These are phyloP conservation scores for Dolichallabes microphthalmus DNA, from an alignment of 2,113 vertebrate genomes.

Conservation along the genomic window DNA sequence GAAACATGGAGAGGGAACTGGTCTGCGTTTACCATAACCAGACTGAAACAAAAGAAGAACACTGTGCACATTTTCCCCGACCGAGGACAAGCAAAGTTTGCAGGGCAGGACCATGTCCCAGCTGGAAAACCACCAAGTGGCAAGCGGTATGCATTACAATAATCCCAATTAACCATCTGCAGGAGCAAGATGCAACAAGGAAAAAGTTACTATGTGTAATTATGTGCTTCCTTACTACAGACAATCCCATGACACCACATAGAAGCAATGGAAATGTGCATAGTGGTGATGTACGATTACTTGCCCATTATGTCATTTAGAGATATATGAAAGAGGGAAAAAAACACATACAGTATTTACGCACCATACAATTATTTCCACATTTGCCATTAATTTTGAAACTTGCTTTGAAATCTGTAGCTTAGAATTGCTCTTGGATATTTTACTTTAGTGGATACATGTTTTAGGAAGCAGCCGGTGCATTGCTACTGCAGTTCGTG, in stretches of 20 bases:
- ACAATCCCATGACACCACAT: background rate
- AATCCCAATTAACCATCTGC: background rate
- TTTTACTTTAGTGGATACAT: background rate
- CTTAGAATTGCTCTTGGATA: background rate
- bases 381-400: background rate
- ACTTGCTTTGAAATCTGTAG: background rate
- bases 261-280: background rate
- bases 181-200: background rate
- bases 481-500: background rate
- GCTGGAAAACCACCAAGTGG: conserved; percentile 88
- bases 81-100: conserved; percentile 83
- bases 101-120: conserved; percentile 79
- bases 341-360: background rate
- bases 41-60: conserved; percentile 72
- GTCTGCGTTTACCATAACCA: conserved; percentile 77
- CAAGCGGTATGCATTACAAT: conserved; percentile 75
- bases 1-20: conserved; percentile 83
- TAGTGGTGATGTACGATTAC: background rate
- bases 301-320: background rate
- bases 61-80: conserved; percentile 77
- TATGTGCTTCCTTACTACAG: background rate
- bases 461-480: background rate
- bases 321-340: background rate
- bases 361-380: background rate
- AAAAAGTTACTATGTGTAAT: background rate